Conservation (phyloP, 64 coral and sea anemone genomes). For the Porites lutea region DNA sequence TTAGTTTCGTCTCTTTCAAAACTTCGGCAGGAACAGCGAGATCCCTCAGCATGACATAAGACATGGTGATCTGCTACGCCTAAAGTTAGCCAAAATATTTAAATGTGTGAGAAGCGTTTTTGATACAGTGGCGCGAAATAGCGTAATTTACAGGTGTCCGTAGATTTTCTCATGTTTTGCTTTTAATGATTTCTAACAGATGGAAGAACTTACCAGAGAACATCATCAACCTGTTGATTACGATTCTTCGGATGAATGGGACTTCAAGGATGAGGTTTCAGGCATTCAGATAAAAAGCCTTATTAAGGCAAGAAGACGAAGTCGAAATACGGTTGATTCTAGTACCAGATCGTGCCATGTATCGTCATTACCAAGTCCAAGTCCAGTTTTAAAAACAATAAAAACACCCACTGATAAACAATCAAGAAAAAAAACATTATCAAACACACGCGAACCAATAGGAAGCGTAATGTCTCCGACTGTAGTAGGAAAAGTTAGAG, state of each 20-base stretch:
- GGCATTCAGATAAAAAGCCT: not conserved
- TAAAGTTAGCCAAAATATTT: too few relatives aligned
- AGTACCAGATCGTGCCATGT: not conserved
- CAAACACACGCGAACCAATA: too few relatives aligned
- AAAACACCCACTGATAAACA: not conserved
- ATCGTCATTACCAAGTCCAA: not conserved
- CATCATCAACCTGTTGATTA: not conserved
- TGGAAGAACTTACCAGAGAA: not conserved
- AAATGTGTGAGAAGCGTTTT: not conserved
- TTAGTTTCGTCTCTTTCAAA: too few relatives aligned
- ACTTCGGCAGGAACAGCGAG: too few relatives aligned
- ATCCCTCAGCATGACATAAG: too few relatives aligned
- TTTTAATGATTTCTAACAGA: not conserved
- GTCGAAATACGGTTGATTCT: not conserved
- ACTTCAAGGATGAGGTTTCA: conserved; percentile 13
- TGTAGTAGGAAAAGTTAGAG: not conserved
- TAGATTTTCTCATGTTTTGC: too few relatives aligned
- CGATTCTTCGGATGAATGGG: not conserved
- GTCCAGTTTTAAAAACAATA: not conserved
- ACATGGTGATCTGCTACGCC: too few relatives aligned
- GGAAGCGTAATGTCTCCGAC: not conserved
- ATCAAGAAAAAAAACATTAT: not conserved
- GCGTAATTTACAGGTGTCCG: too few relatives aligned
- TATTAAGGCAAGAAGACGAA: not conserved
- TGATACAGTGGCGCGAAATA: not conserved